phyloP scores from a whole-genome alignment of 1,140 invertebrate genomes.

The Drosophila gunungcola region DNA sequence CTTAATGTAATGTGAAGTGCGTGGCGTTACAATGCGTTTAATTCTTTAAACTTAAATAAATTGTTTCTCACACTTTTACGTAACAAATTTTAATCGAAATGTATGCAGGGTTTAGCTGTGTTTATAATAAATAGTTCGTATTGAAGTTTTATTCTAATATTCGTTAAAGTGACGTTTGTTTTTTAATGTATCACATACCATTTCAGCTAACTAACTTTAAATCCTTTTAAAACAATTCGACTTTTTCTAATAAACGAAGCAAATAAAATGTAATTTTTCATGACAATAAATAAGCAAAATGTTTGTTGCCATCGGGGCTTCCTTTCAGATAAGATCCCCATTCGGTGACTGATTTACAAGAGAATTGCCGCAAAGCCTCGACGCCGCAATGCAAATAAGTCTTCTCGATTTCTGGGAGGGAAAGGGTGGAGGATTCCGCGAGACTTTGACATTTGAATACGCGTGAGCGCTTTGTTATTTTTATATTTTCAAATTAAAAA shows the following conservation, averaged over 20 bases:
- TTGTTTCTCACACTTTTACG: not conserved
- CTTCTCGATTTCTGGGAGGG: not conserved
- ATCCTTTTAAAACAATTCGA: too few relatives aligned
- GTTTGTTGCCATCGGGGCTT: slow-evolving; percentile 1
- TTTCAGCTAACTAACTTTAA: too few relatives aligned
- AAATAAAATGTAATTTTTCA: not conserved
- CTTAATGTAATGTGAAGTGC: slow-evolving; percentile 1
- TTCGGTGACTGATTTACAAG: slow-evolving; percentile 27
- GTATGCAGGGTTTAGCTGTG: too few relatives aligned
- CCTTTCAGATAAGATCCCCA: slow-evolving; percentile 21
- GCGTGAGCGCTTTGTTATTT: slow-evolving; percentile 68
- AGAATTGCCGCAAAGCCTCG: slow-evolving; percentile 16
- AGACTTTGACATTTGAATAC: slow-evolving; percentile 74
- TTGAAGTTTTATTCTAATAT: too few relatives aligned
- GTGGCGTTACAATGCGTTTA: too few relatives aligned
- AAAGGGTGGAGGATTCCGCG: slow-evolving; percentile 4
- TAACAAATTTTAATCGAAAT: too few relatives aligned
- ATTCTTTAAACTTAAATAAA: not conserved
- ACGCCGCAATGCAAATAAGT: slow-evolving; percentile 20
- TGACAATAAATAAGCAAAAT: slow-evolving; percentile 8
- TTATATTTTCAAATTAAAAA: slow-evolving; percentile 83
- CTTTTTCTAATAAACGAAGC: not conserved
- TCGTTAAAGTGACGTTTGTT: too few relatives aligned
- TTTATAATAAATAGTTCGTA: too few relatives aligned
- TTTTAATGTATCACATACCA: too few relatives aligned